Percentiles rank a stretch among this genome's conserved stretches.
These are phyloP conservation scores for Acrobasis suavella DNA, from an alignment of 2,888 invertebrate genomes.

Conservation along the genomic window DNA sequence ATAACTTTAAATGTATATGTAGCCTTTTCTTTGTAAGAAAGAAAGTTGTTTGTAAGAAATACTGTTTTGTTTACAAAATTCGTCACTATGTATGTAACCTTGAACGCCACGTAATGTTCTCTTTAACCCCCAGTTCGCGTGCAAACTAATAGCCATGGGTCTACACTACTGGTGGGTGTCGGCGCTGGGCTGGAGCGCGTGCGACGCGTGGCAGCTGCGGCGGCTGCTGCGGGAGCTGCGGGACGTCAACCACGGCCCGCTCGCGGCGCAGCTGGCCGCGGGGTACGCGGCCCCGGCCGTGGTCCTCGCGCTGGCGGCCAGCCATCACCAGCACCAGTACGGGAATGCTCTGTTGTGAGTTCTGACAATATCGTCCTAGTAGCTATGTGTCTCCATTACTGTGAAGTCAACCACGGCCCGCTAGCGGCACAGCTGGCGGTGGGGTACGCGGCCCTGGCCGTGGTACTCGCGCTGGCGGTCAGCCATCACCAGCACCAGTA, in stretches of 20 bases:
- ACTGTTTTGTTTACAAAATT: no score
- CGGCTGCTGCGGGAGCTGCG: conserved; percentile 97
- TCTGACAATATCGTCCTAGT: conserved; percentile 74
- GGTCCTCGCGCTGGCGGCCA: conserved; percentile 94
- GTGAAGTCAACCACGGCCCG: conserved; percentile 97
- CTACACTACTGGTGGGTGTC: conserved; percentile 97
- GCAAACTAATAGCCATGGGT: conserved; percentile 94
- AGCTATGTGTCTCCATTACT: conserved; percentile 95
- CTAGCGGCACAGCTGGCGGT: conserved; percentile 96
- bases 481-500: conserved; percentile 97
- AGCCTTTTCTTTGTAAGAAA: no score
- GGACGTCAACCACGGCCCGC: conserved; percentile 97
- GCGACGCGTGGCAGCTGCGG: conserved; percentile 95
- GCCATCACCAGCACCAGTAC: conserved; percentile 96
- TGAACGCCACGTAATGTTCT: background rate
- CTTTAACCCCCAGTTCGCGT: conserved; percentile 84
- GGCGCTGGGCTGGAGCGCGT: conserved; percentile 95
- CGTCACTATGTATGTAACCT: no score
- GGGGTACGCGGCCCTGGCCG: conserved; percentile 96
- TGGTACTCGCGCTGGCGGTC: conserved; percentile 94
- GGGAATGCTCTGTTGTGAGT: conserved; percentile 97
- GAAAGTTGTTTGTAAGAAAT: no score
- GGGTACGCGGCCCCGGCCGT: conserved; percentile 97
- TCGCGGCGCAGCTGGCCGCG: conserved; percentile 95
- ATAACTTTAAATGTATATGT: no score